A percentile compares a stretch with the other conserved stretches of the same genome.
Conservation (phyloP, 1,140 invertebrate genomes). For the Parasteatoda tepidariorum region DNA sequence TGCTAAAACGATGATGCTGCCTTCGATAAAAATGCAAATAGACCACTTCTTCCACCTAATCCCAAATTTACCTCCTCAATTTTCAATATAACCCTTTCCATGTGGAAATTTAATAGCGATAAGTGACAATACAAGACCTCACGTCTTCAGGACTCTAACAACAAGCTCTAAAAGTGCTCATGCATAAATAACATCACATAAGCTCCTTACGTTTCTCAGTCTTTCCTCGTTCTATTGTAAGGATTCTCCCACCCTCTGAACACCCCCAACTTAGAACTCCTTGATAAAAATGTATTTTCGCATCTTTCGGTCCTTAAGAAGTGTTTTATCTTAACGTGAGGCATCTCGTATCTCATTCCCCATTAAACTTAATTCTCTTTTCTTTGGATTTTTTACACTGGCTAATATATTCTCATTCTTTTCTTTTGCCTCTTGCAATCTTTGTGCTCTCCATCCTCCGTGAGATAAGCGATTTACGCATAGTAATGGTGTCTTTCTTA, state of each 20-base stretch:
- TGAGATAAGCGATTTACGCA: slow-evolving; percentile 22
- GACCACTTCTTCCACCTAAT: slow-evolving; percentile 9
- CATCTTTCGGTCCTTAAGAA: slow-evolving; percentile 18
- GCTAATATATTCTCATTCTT: slow-evolving; percentile 45
- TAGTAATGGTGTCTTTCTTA: slow-evolving; percentile 12
- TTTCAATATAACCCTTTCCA: slow-evolving; percentile 39
- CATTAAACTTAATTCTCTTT: slow-evolving; percentile 44
- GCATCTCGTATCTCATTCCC: slow-evolving; percentile 23
- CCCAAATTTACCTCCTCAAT: slow-evolving; percentile 40
- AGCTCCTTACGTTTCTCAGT: not conserved
- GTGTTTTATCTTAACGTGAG: slow-evolving; percentile 18
- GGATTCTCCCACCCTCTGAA: too few relatives aligned
- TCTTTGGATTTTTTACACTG: not conserved
- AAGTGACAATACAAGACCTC: slow-evolving; percentile 16
- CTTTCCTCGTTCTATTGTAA: too few relatives aligned
- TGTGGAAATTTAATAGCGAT: slow-evolving; percentile 31
- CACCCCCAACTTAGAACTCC: not conserved
- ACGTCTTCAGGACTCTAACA: not conserved
- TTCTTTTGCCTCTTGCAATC: not conserved
- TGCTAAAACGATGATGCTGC: not conserved
- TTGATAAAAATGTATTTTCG: slow-evolving; percentile 39
- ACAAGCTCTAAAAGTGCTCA: slow-evolving; percentile 38
- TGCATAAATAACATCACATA: slow-evolving; percentile 38
- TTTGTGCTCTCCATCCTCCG: not conserved
- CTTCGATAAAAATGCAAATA: slow-evolving; percentile 15